Conservation (phyloP, 2,797 vertebrate genomes). For the Hyperoplus immaculatus region DNA sequence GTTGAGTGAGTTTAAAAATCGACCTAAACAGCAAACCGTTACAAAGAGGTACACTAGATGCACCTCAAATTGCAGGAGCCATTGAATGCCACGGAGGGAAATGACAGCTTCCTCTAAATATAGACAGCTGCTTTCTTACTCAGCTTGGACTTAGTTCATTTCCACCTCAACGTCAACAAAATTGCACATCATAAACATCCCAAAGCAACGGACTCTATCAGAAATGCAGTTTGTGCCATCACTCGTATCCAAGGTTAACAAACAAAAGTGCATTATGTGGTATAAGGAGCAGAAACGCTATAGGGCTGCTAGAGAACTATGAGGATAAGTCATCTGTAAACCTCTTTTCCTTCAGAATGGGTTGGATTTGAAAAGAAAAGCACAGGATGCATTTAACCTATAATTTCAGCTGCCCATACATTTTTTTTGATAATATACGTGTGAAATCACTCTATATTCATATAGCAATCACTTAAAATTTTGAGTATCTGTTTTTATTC, state of each 20-base stretch:
- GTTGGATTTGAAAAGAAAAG: constrained; percentile 37
- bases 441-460: too few species aligned
- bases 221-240: constrained; percentile 12
- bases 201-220: not conserved
- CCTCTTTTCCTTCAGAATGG: constrained; percentile 21
- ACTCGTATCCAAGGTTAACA: constrained; percentile 42
- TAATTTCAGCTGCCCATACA: constrained; percentile 30
- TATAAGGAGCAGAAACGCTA: not conserved
- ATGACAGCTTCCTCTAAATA: constrained; percentile 17
- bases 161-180: constrained; percentile 28
- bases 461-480: too few species aligned
- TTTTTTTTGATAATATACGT: too few species aligned
- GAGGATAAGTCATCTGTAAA: constrained; percentile 25
- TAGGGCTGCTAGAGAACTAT: constrained; percentile 7
- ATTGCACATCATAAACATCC: constrained; percentile 2
- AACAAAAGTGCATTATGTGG: constrained; percentile 30
- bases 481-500: too few species aligned
- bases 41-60: constrained; percentile 9
- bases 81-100: constrained; percentile 12
- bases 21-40: not conserved
- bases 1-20: constrained; percentile 3
- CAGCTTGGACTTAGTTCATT: constrained; percentile 5
- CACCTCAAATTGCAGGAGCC: not conserved
- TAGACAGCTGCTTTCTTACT: constrained; percentile 1
- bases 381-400: constrained; percentile 42